Evolutionary conservation across 2,888 invertebrate species (phyloP), one percentile per base, ranked within the genome.

Genomic region (Sesia bembeciformis): DNA sequence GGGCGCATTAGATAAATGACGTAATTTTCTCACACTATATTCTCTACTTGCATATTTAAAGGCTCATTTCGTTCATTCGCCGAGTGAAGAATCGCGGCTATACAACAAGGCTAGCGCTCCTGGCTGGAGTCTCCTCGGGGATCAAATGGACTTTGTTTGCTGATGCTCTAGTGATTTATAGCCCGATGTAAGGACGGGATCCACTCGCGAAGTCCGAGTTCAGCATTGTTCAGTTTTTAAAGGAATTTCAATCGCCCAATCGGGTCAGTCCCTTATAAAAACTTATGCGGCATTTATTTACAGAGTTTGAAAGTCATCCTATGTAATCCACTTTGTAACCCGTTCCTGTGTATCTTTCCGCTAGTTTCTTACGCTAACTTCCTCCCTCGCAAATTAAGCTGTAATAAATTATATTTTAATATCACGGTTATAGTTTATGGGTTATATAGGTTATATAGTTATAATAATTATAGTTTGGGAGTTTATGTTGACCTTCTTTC

Each of bases 151-250:
- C 62, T 60, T 60, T 65, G 66, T 72, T 66, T 71, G 70, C 68
- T 70, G 70, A 74, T 70, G 64, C 64, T 66, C 64, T 55, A 62
- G 66, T 74, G 70, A 78, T 75, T 76, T 76, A 77, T 75, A 67
- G 60, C 66, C 60, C 56, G 63, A 60, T 59, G 62, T 60, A 60
- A 64, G 39, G 63, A 60, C 61, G 61, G 62, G 58, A 58, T 56
- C 57, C 61, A 62, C 62, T 65, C 62, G 53, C 56, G 7, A 53
- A 53, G 56, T 54, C 56, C 54, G 58, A n/a, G n/a, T n/a, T n/a
- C 54, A 57, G 58, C 59, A 67, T 71, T 69, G 69, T 70, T 65
- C 62, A 71, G 68, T 66, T 67, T 70, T 70, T 68, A 66, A 63
- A 62, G 58, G 62, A 63, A 66, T 65, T 63, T 62, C 58, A 60